A percentile compares a stretch with the other conserved stretches of the same genome.
These are phyloP conservation scores for Chionis minor DNA, from an alignment of 2,113 vertebrate species.

Conservation along the genomic window DNA sequence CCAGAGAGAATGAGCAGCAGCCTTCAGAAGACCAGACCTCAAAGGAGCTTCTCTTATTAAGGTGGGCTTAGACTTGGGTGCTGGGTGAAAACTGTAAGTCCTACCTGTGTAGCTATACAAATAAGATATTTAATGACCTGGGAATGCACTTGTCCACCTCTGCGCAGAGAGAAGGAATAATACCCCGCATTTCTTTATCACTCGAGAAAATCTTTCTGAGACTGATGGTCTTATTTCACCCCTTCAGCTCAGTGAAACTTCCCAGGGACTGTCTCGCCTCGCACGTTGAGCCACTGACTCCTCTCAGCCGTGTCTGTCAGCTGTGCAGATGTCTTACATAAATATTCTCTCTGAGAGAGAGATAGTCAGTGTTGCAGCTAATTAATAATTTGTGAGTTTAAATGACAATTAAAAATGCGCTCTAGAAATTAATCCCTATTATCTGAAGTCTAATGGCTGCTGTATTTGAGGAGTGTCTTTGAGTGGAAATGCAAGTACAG, in stretches of 20 bases:
- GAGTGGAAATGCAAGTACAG: not conserved
- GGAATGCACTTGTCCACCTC: not conserved
- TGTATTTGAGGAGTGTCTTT: not conserved
- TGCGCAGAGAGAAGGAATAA: not conserved
- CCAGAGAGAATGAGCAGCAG: not conserved
- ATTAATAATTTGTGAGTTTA: not conserved
- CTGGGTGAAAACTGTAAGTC: not conserved
- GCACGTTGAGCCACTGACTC: not conserved
- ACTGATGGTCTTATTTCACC: not conserved
- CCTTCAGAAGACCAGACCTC: not conserved
- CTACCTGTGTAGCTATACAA: rapidly evolving
- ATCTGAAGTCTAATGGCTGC: not conserved
- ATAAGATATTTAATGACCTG: not conserved
- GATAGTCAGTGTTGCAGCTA: not conserved
- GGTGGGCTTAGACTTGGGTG: not conserved
- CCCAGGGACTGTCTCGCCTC: rapidly evolving
- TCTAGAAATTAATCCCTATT: not conserved
- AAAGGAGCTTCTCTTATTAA: not conserved
- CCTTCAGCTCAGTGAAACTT: not conserved
- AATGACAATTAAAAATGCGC: not conserved
- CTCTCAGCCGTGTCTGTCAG: not conserved
- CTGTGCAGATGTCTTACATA: not conserved
- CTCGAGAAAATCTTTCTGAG: not conserved
- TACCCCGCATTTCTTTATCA: not conserved
- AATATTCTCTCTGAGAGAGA: not conserved